phyloP scores from a whole-genome alignment of 2,888 invertebrate species.

The Ectemnius continuus region DNA sequence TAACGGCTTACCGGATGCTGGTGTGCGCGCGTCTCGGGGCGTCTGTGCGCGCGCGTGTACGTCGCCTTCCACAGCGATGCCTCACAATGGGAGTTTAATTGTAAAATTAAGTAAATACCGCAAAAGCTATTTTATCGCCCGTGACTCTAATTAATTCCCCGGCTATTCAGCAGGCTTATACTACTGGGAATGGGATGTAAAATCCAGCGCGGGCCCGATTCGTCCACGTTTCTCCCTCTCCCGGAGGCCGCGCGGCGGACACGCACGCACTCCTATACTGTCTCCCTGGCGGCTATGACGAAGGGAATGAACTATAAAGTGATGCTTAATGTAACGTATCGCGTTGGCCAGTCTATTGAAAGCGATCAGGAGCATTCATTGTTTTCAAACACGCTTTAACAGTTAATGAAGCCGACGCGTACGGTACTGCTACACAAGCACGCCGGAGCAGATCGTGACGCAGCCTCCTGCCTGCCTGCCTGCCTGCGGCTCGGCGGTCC shows the following conservation, averaged over 20 bases:
- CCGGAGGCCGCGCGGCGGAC: no score
- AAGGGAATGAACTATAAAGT: constrained; percentile 18
- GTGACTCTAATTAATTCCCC: no score
- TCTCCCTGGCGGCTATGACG: neutral
- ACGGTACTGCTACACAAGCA: neutral
- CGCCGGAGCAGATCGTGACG: no score
- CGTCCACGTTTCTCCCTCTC: no score
- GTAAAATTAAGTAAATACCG: constrained; percentile 37
- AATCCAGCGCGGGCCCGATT: no score
- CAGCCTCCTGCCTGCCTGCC: no score
- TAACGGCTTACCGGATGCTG: constrained; percentile 30
- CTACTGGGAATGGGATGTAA: no score
- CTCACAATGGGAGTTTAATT: constrained; percentile 31
- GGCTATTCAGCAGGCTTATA: no score
- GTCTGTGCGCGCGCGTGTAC: neutral
- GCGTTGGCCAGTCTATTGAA: neutral
- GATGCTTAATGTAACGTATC: constrained; percentile 6
- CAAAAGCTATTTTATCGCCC: constrained; percentile 17
- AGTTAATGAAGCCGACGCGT: constrained; percentile 26
- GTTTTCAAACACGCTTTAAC: constrained; percentile 26
- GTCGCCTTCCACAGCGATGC: neutral
- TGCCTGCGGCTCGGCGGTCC: no score
- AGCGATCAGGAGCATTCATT: constrained; percentile 29
- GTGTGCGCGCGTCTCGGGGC: neutral
- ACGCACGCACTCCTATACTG: no score